Evolutionary conservation across 2,113 vertebrate genomes (phyloP).

Genomic region (Rhynchopsitta pachyrhyncha): DNA sequence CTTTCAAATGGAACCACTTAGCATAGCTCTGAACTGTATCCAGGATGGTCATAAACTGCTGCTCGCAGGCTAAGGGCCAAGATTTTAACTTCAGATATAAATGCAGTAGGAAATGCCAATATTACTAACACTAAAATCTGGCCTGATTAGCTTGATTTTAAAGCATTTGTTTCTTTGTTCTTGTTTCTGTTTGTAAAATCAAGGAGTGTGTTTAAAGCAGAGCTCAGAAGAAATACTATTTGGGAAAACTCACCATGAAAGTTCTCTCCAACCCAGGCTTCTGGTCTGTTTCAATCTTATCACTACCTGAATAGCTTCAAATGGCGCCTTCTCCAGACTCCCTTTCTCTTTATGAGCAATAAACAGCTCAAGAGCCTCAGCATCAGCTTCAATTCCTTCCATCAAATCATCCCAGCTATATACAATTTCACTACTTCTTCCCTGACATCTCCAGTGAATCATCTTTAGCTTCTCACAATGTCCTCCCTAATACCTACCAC

Average conservation of each 20-base stretch:
- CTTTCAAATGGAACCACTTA: slow-evolving; percentile 69
- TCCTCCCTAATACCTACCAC: not conserved
- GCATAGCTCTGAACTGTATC: slow-evolving; percentile 44
- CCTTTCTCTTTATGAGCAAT: not conserved
- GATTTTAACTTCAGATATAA: slow-evolving; percentile 47
- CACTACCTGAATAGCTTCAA: not conserved
- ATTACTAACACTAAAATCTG: not conserved
- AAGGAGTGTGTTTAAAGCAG: not conserved
- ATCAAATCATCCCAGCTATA: not conserved
- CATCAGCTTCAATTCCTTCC: not conserved
- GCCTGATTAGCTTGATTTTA: not conserved
- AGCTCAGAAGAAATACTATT: not conserved
- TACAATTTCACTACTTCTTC: not conserved
- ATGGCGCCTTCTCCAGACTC: not conserved
- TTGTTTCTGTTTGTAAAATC: slow-evolving; percentile 7
- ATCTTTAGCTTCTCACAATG: not conserved
- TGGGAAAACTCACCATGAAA: not conserved
- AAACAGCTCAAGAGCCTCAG: not conserved
- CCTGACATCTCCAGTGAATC: not conserved
- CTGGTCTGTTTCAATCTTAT: not conserved
- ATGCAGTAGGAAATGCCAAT: not conserved
- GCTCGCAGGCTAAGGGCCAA: slow-evolving; percentile 39
- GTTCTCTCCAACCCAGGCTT: not conserved
- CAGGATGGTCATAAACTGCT: slow-evolving; percentile 47
- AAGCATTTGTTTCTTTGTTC: slow-evolving; percentile 13